phyloP scores from a whole-genome alignment of 1,140 invertebrate genomes.

The Caenorhabditis inopinata region DNA sequence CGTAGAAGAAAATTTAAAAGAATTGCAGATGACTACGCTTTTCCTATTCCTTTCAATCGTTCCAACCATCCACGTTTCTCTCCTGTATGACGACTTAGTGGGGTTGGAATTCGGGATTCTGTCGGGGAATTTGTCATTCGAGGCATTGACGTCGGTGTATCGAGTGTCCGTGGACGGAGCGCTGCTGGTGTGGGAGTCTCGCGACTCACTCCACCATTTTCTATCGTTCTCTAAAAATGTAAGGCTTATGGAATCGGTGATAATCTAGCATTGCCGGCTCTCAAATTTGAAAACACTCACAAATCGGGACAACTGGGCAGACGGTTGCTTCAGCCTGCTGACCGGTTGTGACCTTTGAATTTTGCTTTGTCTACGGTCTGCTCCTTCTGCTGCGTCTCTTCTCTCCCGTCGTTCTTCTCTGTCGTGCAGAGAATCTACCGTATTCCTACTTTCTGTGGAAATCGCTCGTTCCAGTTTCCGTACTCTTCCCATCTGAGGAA shows the following conservation, averaged over 20 bases:
- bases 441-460: not conserved
- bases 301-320: not conserved
- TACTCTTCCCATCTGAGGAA: slow-evolving; percentile 23
- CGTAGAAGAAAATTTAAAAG: too few species aligned
- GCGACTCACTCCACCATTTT: not conserved
- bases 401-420: slow-evolving; percentile 16
- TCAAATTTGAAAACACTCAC: not conserved
- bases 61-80: slow-evolving; percentile 23
- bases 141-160: not conserved
- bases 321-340: not conserved
- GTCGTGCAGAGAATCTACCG: slow-evolving; percentile 21
- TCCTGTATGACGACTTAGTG: not conserved
- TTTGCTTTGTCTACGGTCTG: not conserved
- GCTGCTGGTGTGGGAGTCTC: not conserved
- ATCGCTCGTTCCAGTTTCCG: slow-evolving; percentile 9
- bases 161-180: not conserved
- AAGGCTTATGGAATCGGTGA: too few species aligned
- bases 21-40: slow-evolving; percentile 19
- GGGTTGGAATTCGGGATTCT: slow-evolving; percentile 20
- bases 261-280: too few species aligned
- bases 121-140: not conserved
- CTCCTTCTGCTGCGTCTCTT: not conserved
- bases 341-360: slow-evolving; percentile 6
- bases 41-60: slow-evolving; percentile 19
- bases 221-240: not conserved